Conservation (phyloP, 2,888 invertebrate species). For the Torymus aiolomorphi region DNA sequence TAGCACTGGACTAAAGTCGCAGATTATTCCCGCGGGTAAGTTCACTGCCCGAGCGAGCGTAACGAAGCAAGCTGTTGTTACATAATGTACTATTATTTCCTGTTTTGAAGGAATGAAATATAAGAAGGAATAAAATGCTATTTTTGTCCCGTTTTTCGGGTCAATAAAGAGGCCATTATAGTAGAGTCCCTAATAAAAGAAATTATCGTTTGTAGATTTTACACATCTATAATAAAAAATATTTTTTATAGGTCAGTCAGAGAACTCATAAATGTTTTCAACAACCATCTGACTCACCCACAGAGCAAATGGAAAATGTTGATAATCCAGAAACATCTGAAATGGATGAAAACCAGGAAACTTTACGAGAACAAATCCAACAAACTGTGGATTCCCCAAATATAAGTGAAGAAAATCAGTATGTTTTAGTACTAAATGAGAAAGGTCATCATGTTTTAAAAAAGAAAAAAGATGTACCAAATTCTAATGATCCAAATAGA, state of each 20-base stretch:
- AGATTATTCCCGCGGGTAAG: no score
- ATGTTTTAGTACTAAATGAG: slow-evolving; percentile 68
- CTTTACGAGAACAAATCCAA: slow-evolving; percentile 55
- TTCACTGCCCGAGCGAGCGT: no score
- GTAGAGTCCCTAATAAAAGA: no score
- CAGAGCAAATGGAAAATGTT: no score
- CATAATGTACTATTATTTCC: no score
- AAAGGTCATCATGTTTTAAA: slow-evolving; percentile 70
- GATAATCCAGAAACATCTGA: slow-evolving; percentile 61
- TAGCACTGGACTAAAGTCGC: no score
- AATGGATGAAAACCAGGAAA: slow-evolving; percentile 54
- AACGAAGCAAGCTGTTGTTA: no score
- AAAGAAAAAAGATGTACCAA: slow-evolving; percentile 62
- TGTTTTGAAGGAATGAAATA: no score
- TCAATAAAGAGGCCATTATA: no score
- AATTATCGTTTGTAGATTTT: not conserved
- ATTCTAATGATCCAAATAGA: slow-evolving; percentile 44
- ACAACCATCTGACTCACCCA: slow-evolving; percentile 74
- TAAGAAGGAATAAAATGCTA: no score
- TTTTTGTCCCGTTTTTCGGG: no score
- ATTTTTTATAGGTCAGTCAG: slow-evolving; percentile 82
- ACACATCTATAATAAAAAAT: not conserved
- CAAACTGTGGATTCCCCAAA: slow-evolving; percentile 39
- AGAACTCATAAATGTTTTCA: slow-evolving; percentile 87
- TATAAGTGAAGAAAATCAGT: slow-evolving; percentile 68